phyloP scores from a whole-genome alignment of 2,797 vertebrate genomes.

The Platalea minor region DNA sequence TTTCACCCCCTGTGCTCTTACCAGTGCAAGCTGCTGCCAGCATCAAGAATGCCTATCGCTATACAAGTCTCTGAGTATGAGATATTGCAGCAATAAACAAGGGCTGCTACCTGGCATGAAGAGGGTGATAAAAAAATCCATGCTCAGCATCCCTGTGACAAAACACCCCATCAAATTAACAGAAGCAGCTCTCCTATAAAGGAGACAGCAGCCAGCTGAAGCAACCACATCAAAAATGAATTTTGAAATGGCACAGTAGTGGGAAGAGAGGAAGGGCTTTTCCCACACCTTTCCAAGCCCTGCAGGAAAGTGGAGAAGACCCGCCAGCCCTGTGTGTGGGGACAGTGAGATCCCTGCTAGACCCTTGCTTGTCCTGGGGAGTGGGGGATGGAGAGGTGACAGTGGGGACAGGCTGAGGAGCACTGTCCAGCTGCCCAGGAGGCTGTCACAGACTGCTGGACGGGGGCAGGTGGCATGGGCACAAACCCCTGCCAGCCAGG shows the following conservation, averaged over 20 bases:
- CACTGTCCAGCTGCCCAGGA: neutral
- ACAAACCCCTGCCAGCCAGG: neutral
- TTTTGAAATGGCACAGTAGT: rapidly evolving
- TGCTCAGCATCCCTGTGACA: neutral
- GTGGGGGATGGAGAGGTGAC: neutral
- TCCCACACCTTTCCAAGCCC: neutral
- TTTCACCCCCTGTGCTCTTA: neutral
- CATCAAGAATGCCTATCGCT: neutral
- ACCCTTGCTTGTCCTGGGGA: neutral
- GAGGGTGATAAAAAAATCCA: neutral
- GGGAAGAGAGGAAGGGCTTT: neutral
- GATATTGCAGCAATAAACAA: neutral
- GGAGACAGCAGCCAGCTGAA: neutral
- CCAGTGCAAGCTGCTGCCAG: neutral
- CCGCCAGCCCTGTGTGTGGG: neutral
- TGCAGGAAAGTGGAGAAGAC: neutral
- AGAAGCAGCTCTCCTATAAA: neutral
- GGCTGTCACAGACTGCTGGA: neutral
- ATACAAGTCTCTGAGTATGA: neutral
- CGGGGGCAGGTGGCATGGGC: neutral
- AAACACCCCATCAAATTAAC: neutral
- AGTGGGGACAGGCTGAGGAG: neutral
- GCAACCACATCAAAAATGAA: neutral
- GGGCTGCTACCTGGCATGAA: neutral
- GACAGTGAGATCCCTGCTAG: neutral